Evolutionary conservation across 2,888 invertebrate genomes (phyloP).

Genomic region (Clivina fossor): DNA sequence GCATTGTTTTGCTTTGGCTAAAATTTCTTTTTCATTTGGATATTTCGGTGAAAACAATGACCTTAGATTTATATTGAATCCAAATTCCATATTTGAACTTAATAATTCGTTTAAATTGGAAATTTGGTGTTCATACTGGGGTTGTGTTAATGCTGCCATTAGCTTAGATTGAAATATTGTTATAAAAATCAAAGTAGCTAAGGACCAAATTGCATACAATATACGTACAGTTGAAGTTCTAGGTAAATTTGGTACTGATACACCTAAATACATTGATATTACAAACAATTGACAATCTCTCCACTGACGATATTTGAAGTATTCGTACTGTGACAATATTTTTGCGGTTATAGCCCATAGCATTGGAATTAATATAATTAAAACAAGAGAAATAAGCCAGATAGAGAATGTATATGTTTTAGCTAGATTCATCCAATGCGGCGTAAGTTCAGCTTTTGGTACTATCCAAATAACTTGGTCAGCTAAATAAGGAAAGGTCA

Average conservation of each 20-base stretch:
- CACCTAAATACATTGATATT: slow-evolving; percentile 9
- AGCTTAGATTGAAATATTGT: slow-evolving; percentile 34
- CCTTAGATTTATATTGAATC: slow-evolving; percentile 21
- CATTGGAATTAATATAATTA: slow-evolving; percentile 11
- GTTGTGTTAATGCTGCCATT: slow-evolving; percentile 26
- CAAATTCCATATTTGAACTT: slow-evolving; percentile 26
- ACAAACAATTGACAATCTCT: background rate
- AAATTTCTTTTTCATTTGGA: background rate
- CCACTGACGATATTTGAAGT: slow-evolving; percentile 1
- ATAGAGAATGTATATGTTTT: slow-evolving; percentile 7
- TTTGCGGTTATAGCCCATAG: slow-evolving; percentile 1
- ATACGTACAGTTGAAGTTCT: slow-evolving; percentile 15
- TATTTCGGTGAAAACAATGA: slow-evolving; percentile 3
- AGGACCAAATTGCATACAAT: slow-evolving; percentile 15
- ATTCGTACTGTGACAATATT: slow-evolving; percentile 5
- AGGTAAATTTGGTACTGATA: slow-evolving; percentile 13
- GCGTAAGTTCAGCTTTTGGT: slow-evolving; percentile 9
- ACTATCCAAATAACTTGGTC: slow-evolving; percentile 19
- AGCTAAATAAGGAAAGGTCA: slow-evolving; percentile 10
- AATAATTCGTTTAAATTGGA: slow-evolving; percentile 26
- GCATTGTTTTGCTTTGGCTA: slow-evolving; percentile 2
- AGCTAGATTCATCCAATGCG: slow-evolving; percentile 7
- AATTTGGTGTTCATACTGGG: slow-evolving; percentile 30
- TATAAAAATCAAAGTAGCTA: slow-evolving; percentile 13
- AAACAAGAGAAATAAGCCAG: slow-evolving; percentile 6